Base-by-base conservation (phyloP, 2,888 invertebrate genomes). In the Monochamus alternatus region DNA sequence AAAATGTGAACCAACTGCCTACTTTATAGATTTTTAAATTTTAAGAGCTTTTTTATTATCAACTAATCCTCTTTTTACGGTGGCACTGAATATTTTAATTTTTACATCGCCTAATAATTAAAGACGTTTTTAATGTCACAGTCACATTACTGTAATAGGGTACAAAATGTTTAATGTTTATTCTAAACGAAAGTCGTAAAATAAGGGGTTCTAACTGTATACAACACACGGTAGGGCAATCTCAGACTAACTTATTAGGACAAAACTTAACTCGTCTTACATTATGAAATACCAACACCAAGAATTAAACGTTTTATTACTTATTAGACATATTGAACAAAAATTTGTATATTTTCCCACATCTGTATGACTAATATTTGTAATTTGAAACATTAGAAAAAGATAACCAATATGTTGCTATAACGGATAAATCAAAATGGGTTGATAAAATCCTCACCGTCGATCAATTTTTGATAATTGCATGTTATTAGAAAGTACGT, bases 401-500 rank as follows among this genome's bases (percentile, higher is more conserved):
- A 38, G 60, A 58, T 5, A 22, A 44, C 12, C 7, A 30, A 70
- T 66, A 65, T 65, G 58, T 58, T 44, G 12, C 55, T 72, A 52
- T 55, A 43, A 62, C 62, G 43, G 14, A 69, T 64, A n/a, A 52
- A 55, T 30, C 62, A 52, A 51, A 44, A n/a, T 12, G 22, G 58
- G 44, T 47, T 68, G 14, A 69, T 69, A 43, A 67, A 68, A 67
- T 55, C 47, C 51, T 68, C 68, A 55, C 63, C 59, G 55, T 63
- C 55, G 68, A 55, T 59, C 63, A 55, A 55, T 63, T 63, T 74
- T 74, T 55, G 44, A 68, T 74, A 68, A 74, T 74, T 74, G 74
- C 74, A 74, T 74, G 66, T 68, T 74, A 74, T 74, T 74, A 68
- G 74, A 74, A 74, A 74, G 74, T 74, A 68, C 52, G 12, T n/a